Evolutionary conservation across 2,113 vertebrate species (phyloP).

Genomic region (Anarrhichthys ocellatus): DNA sequence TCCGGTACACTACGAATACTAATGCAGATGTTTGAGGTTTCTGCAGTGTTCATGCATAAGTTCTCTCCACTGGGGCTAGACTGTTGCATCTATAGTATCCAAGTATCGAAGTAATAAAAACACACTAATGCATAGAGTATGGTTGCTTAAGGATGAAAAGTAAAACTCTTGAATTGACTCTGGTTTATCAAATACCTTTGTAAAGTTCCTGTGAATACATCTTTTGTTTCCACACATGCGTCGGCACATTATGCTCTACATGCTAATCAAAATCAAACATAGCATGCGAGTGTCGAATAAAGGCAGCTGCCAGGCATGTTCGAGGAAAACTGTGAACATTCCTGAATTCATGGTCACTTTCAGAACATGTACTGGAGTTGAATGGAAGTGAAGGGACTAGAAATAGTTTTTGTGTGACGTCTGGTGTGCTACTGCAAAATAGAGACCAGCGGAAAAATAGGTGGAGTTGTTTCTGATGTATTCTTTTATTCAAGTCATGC

Average conservation of each 20-base stretch:
- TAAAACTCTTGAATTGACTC: not conserved
- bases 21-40: slow-evolving; percentile 34
- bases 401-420: not conserved
- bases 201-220: not conserved
- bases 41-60: slow-evolving; percentile 16
- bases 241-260: not conserved
- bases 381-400: not conserved
- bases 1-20: slow-evolving; percentile 32
- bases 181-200: not conserved
- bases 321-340: slow-evolving; percentile 13
- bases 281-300: not conserved
- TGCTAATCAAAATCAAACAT: not conserved
- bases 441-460: not conserved
- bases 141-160: not conserved
- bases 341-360: slow-evolving; percentile 7
- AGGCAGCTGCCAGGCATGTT: not conserved
- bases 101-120: not conserved
- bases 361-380: not conserved
- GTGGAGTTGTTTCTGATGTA: not conserved
- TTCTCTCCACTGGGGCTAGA: not conserved
- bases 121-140: not conserved
- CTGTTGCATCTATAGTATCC: not conserved
- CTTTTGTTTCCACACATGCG: not conserved
- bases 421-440: slow-evolving; percentile 1
- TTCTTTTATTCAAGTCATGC: not conserved